Percentiles rank a stretch among this genome's conserved stretches.
phyloP scores from a whole-genome alignment of 2,797 vertebrate genomes.

The Columba guinea region DNA sequence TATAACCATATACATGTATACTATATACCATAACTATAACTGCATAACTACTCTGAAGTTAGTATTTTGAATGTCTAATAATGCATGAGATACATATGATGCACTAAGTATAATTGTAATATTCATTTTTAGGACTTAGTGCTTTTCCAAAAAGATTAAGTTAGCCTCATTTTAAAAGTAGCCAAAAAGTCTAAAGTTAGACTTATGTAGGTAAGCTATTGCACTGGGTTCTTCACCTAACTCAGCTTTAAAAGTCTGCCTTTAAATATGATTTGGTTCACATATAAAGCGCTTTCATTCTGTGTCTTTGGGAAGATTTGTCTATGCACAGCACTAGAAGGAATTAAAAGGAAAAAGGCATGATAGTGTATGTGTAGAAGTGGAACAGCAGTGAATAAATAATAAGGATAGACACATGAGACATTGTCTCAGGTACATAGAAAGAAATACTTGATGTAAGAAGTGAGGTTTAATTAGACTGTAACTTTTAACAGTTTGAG shows the following conservation, averaged over 20 bases:
- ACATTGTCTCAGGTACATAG: background rate
- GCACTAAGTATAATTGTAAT: background rate
- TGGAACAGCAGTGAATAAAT: background rate
- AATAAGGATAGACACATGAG: background rate
- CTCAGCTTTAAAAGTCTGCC: background rate
- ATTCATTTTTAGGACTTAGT: background rate
- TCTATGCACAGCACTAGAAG: background rate
- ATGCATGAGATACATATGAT: background rate
- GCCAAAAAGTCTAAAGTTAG: background rate
- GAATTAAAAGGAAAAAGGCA: background rate
- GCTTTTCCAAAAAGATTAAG: background rate
- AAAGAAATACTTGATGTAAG: background rate
- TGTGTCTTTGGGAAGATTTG: background rate
- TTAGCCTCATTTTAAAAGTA: background rate
- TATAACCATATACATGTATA: background rate
- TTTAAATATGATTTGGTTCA: background rate
- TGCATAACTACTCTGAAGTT: background rate
- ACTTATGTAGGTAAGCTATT: background rate
- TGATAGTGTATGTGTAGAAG: background rate
- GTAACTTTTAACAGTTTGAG: slow-evolving; percentile 8
- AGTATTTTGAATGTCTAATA: background rate
- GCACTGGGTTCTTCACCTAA: background rate
- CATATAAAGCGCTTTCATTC: background rate
- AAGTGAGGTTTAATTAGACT: slow-evolving; percentile 7
- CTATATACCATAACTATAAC: no score